These are phyloP conservation scores for Flabesymbios commensalis DNA, from an alignment of 2,888 invertebrate genomes.

Conservation along the genomic window DNA sequence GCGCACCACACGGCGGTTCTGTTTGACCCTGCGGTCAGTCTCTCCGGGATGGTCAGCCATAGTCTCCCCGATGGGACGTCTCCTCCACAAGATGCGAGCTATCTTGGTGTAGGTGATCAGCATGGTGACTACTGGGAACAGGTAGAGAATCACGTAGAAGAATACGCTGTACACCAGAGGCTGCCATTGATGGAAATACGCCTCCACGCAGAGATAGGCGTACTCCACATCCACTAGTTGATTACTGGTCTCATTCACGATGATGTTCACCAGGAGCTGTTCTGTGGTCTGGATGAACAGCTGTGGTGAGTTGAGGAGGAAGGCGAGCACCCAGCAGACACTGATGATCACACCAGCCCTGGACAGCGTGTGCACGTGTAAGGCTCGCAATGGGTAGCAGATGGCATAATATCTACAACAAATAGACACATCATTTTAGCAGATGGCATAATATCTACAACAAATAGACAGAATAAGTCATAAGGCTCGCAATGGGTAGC, in stretches of 20 bases:
- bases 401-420: slow-evolving; percentile 44
- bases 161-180: slow-evolving; percentile 37
- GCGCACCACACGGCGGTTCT: slow-evolving; percentile 44
- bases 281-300: slow-evolving; percentile 42
- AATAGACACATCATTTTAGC: background rate
- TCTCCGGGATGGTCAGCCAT: slow-evolving; percentile 34
- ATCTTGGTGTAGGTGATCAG: slow-evolving; percentile 44
- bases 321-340: slow-evolving; percentile 40
- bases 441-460: background rate
- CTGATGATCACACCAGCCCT: slow-evolving; percentile 38
- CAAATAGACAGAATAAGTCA: background rate
- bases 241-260: background rate
- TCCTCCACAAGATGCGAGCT: slow-evolving; percentile 43
- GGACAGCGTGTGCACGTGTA: slow-evolving; percentile 38
- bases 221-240: background rate
- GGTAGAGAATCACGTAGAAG: slow-evolving; percentile 41
- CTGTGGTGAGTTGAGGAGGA: slow-evolving; percentile 40
- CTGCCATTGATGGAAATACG: slow-evolving; percentile 32
- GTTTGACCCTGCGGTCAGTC: slow-evolving; percentile 34
- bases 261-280: slow-evolving; percentile 4
- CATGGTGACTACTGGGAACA: slow-evolving; percentile 44
- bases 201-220: slow-evolving; percentile 41
- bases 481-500: too few relatives aligned
- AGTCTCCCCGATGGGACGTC: slow-evolving; percentile 42
- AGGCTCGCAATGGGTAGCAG: slow-evolving; percentile 41